Base-by-base conservation (phyloP, 2,797 vertebrate genomes). In the Nyctalus aviator region DNA sequence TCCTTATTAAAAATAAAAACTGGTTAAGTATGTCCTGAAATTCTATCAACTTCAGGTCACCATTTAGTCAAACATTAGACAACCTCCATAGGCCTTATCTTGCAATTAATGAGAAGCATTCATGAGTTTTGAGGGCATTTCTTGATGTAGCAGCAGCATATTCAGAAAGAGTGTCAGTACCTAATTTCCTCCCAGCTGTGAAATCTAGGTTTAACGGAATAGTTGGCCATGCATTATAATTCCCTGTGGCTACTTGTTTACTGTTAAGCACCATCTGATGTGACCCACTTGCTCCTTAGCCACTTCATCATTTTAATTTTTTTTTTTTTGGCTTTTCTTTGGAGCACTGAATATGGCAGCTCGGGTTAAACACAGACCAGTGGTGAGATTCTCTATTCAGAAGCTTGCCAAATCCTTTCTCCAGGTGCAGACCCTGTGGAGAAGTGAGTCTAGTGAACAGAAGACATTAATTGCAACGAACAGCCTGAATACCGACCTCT, bases 401-500 rank as follows among this genome's bases (percentile, higher is more conserved):
- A 57, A 57, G 55, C 50, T 68, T 13, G 9, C 35, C 78, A 59
- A 37, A 23, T 20, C 27, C 69, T 17, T 18, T n/a, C 32, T 69
- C 76, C 23, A 13, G 41, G 13, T 68, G 37, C 27, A 77, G 27
- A 32, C 6, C 75, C 50, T 20, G 41, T 0, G 48, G 57, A 89
- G 81, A 17, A 37, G 46, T 0, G 0, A 72, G 3, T 5, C 66
- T 11, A 27, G 37, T 1, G 13, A 72, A 48, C 21, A 48, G 87
- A 94, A 94, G 95, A 73, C 86, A 41, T 41, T 41, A 79, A 71
- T 86, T 91, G 90, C 81, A 72, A 55, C 97, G 53, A 20, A 1
- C 10, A 48, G 35, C 25, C 68, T 0, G 5, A n/a, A 64, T 48
- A 98, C 99, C 99, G 98, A 99, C 99, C 97, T 99, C 99, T 98